These are phyloP conservation scores for Ferdinandea cuprea DNA, from an alignment of 2,888 invertebrate genomes.

Conservation along the genomic window DNA sequence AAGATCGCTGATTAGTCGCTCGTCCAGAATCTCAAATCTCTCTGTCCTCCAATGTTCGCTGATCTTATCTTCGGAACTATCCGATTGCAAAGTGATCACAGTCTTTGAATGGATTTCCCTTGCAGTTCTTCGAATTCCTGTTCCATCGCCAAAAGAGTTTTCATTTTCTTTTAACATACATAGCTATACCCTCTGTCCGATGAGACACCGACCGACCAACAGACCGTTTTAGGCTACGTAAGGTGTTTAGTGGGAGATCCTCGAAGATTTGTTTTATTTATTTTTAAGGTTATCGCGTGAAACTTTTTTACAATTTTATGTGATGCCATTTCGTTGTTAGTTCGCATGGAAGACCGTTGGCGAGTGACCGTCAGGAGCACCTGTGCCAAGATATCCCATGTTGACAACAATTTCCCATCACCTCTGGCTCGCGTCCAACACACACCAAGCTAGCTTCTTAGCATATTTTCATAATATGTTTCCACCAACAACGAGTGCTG, in stretches of 20 bases:
- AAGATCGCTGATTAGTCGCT: slow-evolving; percentile 55
- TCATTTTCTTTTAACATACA: slow-evolving; percentile 42
- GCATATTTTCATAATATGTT: slow-evolving; percentile 71
- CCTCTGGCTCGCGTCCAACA: no score
- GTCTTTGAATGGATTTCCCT: slow-evolving; percentile 62
- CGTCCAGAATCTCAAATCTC: slow-evolving; percentile 57
- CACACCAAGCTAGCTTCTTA: slow-evolving; percentile 53
- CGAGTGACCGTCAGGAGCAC: slow-evolving; percentile 25
- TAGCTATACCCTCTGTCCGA: slow-evolving; percentile 10
- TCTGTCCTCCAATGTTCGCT: slow-evolving; percentile 50
- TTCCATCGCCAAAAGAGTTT: slow-evolving; percentile 46
- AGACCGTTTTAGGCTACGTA: slow-evolving; percentile 22
- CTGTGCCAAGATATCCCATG: slow-evolving; percentile 47
- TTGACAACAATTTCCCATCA: slow-evolving; percentile 65
- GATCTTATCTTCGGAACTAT: slow-evolving; percentile 63
- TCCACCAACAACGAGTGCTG: slow-evolving; percentile 35
- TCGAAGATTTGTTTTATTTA: no score
- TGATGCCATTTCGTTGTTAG: slow-evolving; percentile 64
- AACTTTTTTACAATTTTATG: slow-evolving; percentile 61
- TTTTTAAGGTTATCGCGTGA: slow-evolving; percentile 68
- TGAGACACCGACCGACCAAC: no score
- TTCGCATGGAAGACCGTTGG: slow-evolving; percentile 32
- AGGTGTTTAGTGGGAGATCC: slow-evolving; percentile 59
- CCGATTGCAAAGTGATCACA: slow-evolving; percentile 65
- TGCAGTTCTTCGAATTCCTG: slow-evolving; percentile 27